Conservation (phyloP, 2,113 vertebrate species). For the Hemicordylus capensis region DNA sequence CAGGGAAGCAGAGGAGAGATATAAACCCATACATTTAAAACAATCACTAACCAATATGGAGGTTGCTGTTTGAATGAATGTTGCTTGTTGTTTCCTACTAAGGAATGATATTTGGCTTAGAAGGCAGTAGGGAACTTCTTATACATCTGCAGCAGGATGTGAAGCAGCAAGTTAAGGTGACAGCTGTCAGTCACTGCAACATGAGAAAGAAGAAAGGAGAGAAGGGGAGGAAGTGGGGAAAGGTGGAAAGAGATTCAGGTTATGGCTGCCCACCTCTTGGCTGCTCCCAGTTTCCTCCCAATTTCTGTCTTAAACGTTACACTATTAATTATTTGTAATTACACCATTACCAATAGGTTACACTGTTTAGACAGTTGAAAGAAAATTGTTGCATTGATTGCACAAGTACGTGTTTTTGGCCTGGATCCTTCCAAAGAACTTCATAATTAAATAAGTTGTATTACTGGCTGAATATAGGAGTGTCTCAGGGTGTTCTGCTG, state of each 20-base stretch:
- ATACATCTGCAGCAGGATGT: background rate
- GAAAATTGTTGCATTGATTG: background rate
- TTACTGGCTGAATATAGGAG: background rate
- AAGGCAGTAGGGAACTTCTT: background rate
- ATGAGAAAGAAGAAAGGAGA: background rate
- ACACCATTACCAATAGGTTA: no score
- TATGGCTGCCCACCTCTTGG: no score
- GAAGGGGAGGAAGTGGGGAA: background rate
- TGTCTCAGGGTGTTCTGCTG: background rate
- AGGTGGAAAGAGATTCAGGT: background rate
- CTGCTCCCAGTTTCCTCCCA: no score
- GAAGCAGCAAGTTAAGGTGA: background rate
- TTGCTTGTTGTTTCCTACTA: background rate
- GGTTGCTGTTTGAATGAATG: background rate
- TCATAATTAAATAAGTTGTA: background rate
- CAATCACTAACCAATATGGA: background rate
- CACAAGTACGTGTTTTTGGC: background rate
- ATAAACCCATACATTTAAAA: background rate
- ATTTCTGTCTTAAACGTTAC: no score
- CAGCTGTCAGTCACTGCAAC: no score
- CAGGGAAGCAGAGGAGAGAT: no score
- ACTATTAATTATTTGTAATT: no score
- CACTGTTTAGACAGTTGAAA: no score
- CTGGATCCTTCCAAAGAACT: background rate
- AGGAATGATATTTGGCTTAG: background rate